Base-by-base conservation (phyloP, 2,888 invertebrate species). In the Watsonalla binaria region DNA sequence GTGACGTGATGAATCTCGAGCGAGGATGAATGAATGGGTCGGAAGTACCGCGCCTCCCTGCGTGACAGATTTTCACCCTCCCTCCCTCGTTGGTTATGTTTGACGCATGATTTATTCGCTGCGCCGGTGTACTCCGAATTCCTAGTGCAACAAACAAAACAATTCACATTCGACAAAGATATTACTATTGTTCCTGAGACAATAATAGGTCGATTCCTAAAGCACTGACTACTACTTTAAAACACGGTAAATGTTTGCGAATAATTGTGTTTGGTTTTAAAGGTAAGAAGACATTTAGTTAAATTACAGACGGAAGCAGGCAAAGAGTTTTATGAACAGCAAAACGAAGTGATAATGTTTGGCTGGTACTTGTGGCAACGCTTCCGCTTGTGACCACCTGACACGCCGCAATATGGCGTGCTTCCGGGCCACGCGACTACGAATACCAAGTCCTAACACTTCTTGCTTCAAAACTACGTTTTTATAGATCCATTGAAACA, bases 41-140 rank as follows among this genome's bases (percentile, higher is more conserved):
- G 68, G 63, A 70, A 68, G 64, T 65, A 59, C 65, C 70, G 68
- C 65, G 66, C 63, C 67, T 63, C 68, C 70, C 71, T 65, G 61
- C 64, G 62, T 74, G 78, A 79, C 78, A 80, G 68, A 80, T 77
- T 78, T 69, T 70, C 76, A 68, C 81, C 77, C 81, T 73, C 72
- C 64, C 70, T 65, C 69, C 78, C 76, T 74, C 74, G 69, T 66
- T 76, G 76, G 74, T 74, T 78, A 78, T 76, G 66, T 82, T 82
- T 81, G 80, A 82, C 78, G 78, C 78, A 76, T 82, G 82, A 82
- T 85, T 84, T 84, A 83, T 82, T 72, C 73, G 58, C 63, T 65
- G 59, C 71, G 61, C 68, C 39, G 65, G 61, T 72, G 61, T 59
- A 60, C 54, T 63, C 61, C 54, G 60, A 63, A 60, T 66, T 49